A percentile compares a stretch with the other conserved stretches of the same genome.
phyloP scores from a whole-genome alignment of 1,140 invertebrate species.

The Aphaenogaster rudis region DNA sequence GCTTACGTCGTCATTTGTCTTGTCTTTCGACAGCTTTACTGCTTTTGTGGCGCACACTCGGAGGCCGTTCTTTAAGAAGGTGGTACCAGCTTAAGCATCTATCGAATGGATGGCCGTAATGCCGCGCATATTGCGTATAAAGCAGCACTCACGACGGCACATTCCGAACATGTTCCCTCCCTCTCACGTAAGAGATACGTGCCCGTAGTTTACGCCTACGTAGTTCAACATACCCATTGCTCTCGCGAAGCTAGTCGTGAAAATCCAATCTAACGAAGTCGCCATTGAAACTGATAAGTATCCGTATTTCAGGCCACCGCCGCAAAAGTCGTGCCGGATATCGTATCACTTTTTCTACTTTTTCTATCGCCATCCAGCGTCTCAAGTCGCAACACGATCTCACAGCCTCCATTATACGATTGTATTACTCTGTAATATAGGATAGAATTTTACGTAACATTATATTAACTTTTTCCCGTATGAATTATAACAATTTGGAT shows the following conservation, averaged over 20 bases:
- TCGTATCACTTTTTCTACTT: slow-evolving; percentile 28
- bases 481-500: slow-evolving; percentile 40
- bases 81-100: slow-evolving; percentile 55
- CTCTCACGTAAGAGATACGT: slow-evolving; percentile 58
- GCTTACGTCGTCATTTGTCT: slow-evolving; percentile 57
- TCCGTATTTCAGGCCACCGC: slow-evolving; percentile 41
- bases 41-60: slow-evolving; percentile 45
- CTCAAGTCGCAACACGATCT: slow-evolving; percentile 29
- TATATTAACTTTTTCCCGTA: slow-evolving; percentile 3
- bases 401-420: slow-evolving; percentile 34
- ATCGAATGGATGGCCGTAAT: slow-evolving; percentile 77
- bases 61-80: slow-evolving; percentile 47
- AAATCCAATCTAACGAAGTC: slow-evolving; percentile 60
- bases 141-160: slow-evolving; percentile 69
- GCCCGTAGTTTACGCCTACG: slow-evolving; percentile 69
- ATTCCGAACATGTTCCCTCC: slow-evolving; percentile 67
- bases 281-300: slow-evolving; percentile 56
- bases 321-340: slow-evolving; percentile 23
- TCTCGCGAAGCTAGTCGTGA: slow-evolving; percentile 53
- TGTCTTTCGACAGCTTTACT: slow-evolving; percentile 60
- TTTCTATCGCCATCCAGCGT: neutral
- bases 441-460: slow-evolving; percentile 32
- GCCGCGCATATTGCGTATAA: slow-evolving; percentile 76
- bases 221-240: slow-evolving; percentile 32
- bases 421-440: slow-evolving; percentile 32